Conservation (phyloP, 2,888 invertebrate species). For the Ochropacha duplaris region DNA sequence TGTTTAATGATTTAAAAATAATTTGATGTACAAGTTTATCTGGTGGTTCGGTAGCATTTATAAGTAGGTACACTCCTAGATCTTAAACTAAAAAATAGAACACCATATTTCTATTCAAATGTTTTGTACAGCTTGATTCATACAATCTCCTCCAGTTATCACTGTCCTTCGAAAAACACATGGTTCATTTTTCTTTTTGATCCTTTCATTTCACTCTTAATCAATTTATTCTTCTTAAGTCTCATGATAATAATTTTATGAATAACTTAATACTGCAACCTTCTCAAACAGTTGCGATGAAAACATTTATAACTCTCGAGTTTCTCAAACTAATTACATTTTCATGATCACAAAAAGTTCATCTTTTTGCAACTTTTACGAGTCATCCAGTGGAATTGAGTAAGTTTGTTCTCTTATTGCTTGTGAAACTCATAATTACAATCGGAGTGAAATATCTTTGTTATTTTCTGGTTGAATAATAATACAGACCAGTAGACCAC, state of each 20-base stretch:
- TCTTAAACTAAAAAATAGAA: too few species aligned
- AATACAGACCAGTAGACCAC: too few species aligned
- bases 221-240: conserved; percentile 11
- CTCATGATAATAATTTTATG: conserved; percentile 52
- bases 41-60: too few species aligned
- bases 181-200: too few species aligned
- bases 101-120: too few species aligned
- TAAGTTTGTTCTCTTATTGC: conserved; percentile 12
- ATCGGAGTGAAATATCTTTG: not conserved
- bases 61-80: too few species aligned
- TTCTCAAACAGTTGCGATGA: conserved; percentile 30
- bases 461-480: not conserved
- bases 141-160: too few species aligned
- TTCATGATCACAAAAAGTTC: conserved; percentile 26
- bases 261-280: conserved; percentile 30
- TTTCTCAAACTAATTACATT: conserved; percentile 29
- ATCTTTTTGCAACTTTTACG: conserved; percentile 14
- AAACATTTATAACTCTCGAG: conserved; percentile 15
- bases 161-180: too few species aligned
- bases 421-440: conserved; percentile 3
- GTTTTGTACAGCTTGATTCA: too few species aligned
- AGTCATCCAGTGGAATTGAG: conserved; percentile 17
- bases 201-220: too few species aligned
- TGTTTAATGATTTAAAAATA: too few species aligned
- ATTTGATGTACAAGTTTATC: too few species aligned